Conservation (phyloP, 64 coral and sea anemone species). For the Actinia equina region DNA sequence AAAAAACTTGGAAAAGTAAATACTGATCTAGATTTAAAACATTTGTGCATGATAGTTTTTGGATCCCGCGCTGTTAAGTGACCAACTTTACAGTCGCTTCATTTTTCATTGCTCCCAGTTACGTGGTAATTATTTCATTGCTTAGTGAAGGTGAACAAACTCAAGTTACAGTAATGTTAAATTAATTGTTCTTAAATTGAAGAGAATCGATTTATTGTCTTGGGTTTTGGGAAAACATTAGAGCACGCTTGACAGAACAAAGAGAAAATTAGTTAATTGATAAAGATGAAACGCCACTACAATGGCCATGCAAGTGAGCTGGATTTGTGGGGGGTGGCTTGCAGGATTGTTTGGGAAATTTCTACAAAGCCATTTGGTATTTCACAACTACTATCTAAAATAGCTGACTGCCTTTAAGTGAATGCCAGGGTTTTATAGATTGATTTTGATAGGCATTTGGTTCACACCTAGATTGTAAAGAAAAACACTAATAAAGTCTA, state of each 20-base stretch:
- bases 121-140: not conserved
- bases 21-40: too few relatives aligned
- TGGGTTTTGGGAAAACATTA: not conserved
- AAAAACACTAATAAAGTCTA: not conserved
- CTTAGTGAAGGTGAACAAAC: constrained; percentile 16
- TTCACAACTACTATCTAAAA: constrained; percentile 30
- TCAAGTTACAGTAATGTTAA: constrained; percentile 15
- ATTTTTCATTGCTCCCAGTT: not conserved
- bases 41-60: not conserved
- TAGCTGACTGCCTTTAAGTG: not conserved
- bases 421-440: constrained; percentile 17
- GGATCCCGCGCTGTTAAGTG: not conserved
- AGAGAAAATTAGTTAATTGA: not conserved
- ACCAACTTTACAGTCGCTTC: not conserved
- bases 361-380: constrained; percentile 10
- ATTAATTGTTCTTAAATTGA: constrained; percentile 10
- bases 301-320: not conserved
- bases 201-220: constrained; percentile 9
- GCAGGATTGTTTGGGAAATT: not conserved
- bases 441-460: not conserved
- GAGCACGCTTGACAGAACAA: not conserved
- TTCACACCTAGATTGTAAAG: constrained; percentile 30
- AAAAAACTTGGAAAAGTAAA: too few relatives aligned
- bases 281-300: not conserved
- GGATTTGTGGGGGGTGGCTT: not conserved